Evolutionary conservation across 2,113 vertebrate species (phyloP), one percentile per base, ranked within the genome.

Genomic region (Chaetodon auriga): DNA sequence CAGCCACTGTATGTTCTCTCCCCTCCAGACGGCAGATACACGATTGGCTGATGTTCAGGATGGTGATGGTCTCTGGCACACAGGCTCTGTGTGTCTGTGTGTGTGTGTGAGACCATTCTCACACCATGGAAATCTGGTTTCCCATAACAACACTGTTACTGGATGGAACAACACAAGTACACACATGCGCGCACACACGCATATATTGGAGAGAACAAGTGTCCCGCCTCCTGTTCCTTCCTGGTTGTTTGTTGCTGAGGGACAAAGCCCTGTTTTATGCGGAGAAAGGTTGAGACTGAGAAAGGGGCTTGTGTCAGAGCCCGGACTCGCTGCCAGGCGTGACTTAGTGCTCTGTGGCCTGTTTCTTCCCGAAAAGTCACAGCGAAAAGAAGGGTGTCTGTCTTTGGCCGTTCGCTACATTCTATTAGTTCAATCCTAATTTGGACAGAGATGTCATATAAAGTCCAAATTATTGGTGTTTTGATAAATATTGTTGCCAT

Each of bases 231-330:
- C 83, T 92, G 89, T 93, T 91, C 91, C 82, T 81, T 91, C 85
- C 87, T 81, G 86, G 83, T 73, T 82, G 91, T 93, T 93, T 94
- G 87, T 90, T 81, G 82, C 90, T 81, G 75, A 36, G 68, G 71
- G 69, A 95, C 94, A 95, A 94, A 94, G 93, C 68, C 76, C 62
- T 88, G 91, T 90, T 94, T 93, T 84, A 90, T 92, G 90, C 76
- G 61, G 64, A 81, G 78, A 87, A 89, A 93, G 81, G 78, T 83
- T 85, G 84, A 78, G 65, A 30, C 70, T 89, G 83, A 92, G 82
- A 92, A 83, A 84, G 83, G 78, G 88, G 87, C 75, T 88, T 94
- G 90, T 93, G 90, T 91, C 64, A 48, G 72, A 89, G 81, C 51
- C 66, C 36, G 78, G 68, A 87, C 84, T 63, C 62, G 12, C 75